Base-by-base conservation (phyloP, 2,888 invertebrate species). In the Gymnosoma rotundatum region DNA sequence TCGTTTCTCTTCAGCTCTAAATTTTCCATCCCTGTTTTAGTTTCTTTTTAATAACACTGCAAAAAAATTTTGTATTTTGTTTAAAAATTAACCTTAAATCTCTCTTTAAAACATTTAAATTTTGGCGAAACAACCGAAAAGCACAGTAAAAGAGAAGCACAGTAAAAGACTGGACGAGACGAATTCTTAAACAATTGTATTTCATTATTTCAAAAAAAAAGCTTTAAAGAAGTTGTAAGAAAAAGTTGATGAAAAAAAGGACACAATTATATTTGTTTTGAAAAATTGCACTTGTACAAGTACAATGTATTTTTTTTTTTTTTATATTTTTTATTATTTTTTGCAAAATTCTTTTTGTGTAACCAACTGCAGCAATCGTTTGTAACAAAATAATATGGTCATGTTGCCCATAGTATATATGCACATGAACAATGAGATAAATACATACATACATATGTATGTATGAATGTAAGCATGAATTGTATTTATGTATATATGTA, bases 361-460 rank as follows among this genome's bases (percentile, higher is more conserved):
- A 78, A 64, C 73, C 81, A 78, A 84, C 78, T 81, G 84, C 84
- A 70, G 78, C 84, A 84, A 81, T 84, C 78, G 81, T 84, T 82
- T 82, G 81, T 78, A 78, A 70, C 74, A 74, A 74, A 78, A 78
- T 78, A 84, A 74, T 78, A 74, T 84, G 84, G 74, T 78, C 78
- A 64, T 74, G 63, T 63, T 63, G 73, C 76, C 56, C 50, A 80
- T 21, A n/a, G n/a, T n/a, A 67, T 20, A 52, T 50, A 20, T 25
- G 16, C 21, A 63, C 38, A 48, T 36, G 32, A 16, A 58, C 25
- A 38, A 16, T 18, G 20, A 38, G 4, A 38, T 12, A 48, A 18
- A 56, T n/a, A 61, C n/a, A n/a, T n/a, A n/a, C n/a, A n/a, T n/a
- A n/a, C 25, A 25, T 74, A 56, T 25, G 32, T 45, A 32, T 42